These are phyloP conservation scores for Diplolepis rosae DNA, from an alignment of 2,888 invertebrate genomes.

Conservation along the genomic window DNA sequence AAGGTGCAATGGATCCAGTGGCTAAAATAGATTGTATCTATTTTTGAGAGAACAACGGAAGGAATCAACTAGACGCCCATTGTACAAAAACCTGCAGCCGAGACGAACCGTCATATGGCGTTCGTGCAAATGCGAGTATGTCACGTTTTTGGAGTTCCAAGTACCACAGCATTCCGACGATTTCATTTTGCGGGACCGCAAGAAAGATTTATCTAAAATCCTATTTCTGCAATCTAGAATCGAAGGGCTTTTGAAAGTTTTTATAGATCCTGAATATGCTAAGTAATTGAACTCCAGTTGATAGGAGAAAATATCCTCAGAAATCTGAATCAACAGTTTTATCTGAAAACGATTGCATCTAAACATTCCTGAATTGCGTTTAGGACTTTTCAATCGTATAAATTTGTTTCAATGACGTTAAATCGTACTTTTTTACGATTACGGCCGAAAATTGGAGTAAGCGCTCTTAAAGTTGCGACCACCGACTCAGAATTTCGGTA, in stretches of 20 bases:
- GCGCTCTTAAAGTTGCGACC: too few species aligned
- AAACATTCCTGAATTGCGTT: too few species aligned
- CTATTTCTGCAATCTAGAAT: background rate
- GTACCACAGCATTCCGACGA: background rate
- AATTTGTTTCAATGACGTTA: too few species aligned
- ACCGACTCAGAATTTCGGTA: too few species aligned
- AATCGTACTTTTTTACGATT: too few species aligned
- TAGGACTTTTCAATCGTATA: too few species aligned
- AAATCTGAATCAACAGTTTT: too few species aligned
- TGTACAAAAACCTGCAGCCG: background rate
- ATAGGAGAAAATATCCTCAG: background rate
- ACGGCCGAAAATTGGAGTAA: too few species aligned
- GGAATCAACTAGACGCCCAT: background rate
- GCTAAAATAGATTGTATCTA: background rate
- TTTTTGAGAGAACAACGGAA: background rate
- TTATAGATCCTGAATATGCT: background rate
- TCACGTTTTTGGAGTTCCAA: background rate
- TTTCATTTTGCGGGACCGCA: background rate
- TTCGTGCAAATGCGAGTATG: background rate
- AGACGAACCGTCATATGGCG: background rate
- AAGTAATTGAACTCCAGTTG: slow-evolving; percentile 16
- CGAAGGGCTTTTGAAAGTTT: background rate
- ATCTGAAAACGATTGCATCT: too few species aligned
- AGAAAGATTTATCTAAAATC: background rate
- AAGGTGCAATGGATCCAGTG: background rate